Base-by-base conservation (phyloP, 2,888 invertebrate genomes). In the Clusia tigrina region DNA sequence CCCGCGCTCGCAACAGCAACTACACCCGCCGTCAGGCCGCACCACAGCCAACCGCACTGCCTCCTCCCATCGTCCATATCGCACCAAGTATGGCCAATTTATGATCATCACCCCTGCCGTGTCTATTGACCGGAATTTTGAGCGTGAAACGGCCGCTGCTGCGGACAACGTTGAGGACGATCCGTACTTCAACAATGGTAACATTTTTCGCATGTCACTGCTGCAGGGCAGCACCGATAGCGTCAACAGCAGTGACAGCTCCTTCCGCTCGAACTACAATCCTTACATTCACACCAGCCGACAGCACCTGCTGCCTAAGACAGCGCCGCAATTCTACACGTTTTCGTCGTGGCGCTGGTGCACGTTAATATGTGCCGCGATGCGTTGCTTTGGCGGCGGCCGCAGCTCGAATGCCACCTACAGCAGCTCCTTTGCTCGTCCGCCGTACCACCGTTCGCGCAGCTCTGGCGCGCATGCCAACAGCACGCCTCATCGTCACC, bases 31-130 rank as follows among this genome's bases (percentile, higher is more conserved):
- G n/a, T 55, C 17, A 6, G 46, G 56, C 23, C 17, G 62, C 26
- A 63, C 52, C 48, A 58, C 58, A 48, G 37, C n/a, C 12, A n/a
- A 46, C 24, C 42, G 54, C 38, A 68, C 69, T 24, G 68, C 70
- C 51, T 70, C 68, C 57, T 73, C 74, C 63, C 74, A 71, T 68
- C n/a, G n/a, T n/a, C n/a, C n/a, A n/a, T n/a, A n/a, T n/a, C n/a
- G n/a, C n/a, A 77, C 78, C 55, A 82, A 81, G 71, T 81, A 79
- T 57, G 79, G 79, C 69, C 82, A 83, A 75, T 83, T 82, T 68
- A 80, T 83, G 79, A 82, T 83, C 64, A 81, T 84, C 59, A 83
- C 82, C 56, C 83, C 83, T 62, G 83, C 82, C 64, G 83, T 84
- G 32, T 81, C 82, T 12, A 84, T 84, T 54, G 83, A 84, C 74